phyloP scores from a whole-genome alignment of 2,888 invertebrate genomes.

The Calliphora vomitoria region DNA sequence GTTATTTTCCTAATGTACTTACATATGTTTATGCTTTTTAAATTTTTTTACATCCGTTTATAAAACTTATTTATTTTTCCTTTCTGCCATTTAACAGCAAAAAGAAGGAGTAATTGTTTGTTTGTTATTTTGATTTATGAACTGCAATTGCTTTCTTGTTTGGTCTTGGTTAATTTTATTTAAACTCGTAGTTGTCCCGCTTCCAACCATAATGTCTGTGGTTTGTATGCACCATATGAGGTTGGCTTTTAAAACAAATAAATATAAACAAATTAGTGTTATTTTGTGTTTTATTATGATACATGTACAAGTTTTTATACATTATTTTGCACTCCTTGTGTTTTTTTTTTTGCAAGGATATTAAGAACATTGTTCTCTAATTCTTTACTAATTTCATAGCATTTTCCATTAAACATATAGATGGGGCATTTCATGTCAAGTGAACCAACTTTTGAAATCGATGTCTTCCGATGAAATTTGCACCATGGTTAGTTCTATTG shows the following conservation, averaged over 20 bases:
- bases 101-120: slow-evolving; percentile 20
- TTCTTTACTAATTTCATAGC: slow-evolving; percentile 20
- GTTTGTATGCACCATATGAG: not conserved
- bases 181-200: not conserved
- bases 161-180: slow-evolving; percentile 12
- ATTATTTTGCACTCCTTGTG: not conserved
- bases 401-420: not conserved
- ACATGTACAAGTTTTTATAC: not conserved
- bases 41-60: not conserved
- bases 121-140: slow-evolving; percentile 43
- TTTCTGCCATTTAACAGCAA: not conserved
- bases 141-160: slow-evolving; percentile 35
- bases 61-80: not conserved
- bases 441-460: no score
- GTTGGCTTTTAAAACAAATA: not conserved
- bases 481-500: no score
- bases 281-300: not conserved
- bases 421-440: no score
- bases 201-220: slow-evolving; percentile 28
- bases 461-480: no score
- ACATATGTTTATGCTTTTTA: not conserved
- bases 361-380: not conserved
- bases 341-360: not conserved
- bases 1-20: no score
- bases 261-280: not conserved